Percentiles rank a stretch among this genome's conserved stretches.
These are phyloP conservation scores for Venustoraphidia nigricollis DNA, from an alignment of 2,888 invertebrate species.

Conservation along the genomic window DNA sequence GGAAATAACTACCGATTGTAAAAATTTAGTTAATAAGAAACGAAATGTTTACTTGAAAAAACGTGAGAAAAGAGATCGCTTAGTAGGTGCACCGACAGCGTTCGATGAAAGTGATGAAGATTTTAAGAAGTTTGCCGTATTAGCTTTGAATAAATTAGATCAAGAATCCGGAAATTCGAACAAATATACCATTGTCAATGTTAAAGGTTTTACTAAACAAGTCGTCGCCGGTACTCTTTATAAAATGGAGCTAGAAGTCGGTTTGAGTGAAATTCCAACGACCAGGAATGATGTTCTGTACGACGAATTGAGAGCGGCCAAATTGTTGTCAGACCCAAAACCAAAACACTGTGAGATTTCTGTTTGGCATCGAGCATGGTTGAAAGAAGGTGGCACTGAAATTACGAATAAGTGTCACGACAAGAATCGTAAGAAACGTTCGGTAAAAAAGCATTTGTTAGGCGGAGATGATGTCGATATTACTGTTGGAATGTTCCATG, in stretches of 20 bases:
- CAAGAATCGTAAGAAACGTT: conserved; percentile 1
- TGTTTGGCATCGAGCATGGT: conserved; percentile 45
- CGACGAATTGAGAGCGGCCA: conserved; percentile 10
- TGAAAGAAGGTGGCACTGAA: conserved; percentile 28
- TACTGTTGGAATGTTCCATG: conserved; percentile 20
- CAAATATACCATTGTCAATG: conserved; percentile 26
- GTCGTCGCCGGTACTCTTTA: conserved; percentile 38
- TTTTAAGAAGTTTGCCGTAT: conserved; percentile 17
- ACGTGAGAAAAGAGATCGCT: conserved; percentile 20
- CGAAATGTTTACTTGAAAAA: conserved; percentile 1
- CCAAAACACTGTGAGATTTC: conserved; percentile 28
- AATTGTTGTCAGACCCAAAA: conserved; percentile 18
- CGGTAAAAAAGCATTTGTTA: conserved; percentile 1
- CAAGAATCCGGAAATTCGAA: conserved; percentile 23
- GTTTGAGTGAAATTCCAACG: conserved; percentile 36
- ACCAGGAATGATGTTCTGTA: conserved; percentile 16
- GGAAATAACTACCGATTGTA: conserved; percentile 27
- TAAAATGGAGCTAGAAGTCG: conserved; percentile 33
- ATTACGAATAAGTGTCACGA: conserved; percentile 26
- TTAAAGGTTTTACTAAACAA: conserved; percentile 31
- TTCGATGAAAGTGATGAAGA: conserved; percentile 14
- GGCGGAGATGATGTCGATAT: conserved; percentile 13
- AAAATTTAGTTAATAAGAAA: conserved; percentile 9
- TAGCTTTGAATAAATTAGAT: conserved; percentile 28
- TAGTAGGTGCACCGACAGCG: conserved; percentile 10